These are phyloP conservation scores for Glandiceps talaboti DNA, from an alignment of 53 echinoderm and acorn worm genomes.

Conservation along the genomic window DNA sequence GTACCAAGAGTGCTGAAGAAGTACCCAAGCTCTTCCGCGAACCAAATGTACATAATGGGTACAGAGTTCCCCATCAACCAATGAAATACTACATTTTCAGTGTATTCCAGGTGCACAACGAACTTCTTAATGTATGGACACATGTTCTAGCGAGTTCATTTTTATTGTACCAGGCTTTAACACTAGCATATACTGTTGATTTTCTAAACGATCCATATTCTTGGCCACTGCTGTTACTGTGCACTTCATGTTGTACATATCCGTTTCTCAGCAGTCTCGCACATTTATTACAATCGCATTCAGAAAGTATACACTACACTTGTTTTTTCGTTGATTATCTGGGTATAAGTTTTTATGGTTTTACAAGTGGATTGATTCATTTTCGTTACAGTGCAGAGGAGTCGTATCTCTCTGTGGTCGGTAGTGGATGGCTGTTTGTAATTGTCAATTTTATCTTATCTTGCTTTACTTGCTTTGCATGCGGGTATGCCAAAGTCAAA, in stretches of 20 bases:
- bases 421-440: slow-evolving; percentile 30
- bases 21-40: slow-evolving; percentile 60
- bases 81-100: slow-evolving; percentile 73
- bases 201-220: slow-evolving; percentile 47
- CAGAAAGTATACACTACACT: slow-evolving; percentile 70
- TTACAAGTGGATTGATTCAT: slow-evolving; percentile 54
- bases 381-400: slow-evolving; percentile 51
- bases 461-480: slow-evolving; percentile 52
- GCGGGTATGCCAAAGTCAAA: slow-evolving; percentile 74
- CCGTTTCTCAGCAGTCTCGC: slow-evolving; percentile 63
- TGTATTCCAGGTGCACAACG: slow-evolving; percentile 79
- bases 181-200: slow-evolving; percentile 46
- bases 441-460: slow-evolving; percentile 38
- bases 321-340: slow-evolving; percentile 92
- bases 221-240: slow-evolving; percentile 54
- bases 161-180: slow-evolving; percentile 30
- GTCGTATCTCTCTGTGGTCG: slow-evolving; percentile 26
- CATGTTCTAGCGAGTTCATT: slow-evolving; percentile 54
- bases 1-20: slow-evolving; percentile 5
- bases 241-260: slow-evolving; percentile 42
- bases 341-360: slow-evolving; percentile 71
- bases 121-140: slow-evolving; percentile 87
- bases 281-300: slow-evolving; percentile 78
- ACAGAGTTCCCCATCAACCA: slow-evolving; percentile 73
- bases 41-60: slow-evolving; percentile 64